Conservation (phyloP, 2,888 invertebrate genomes). For the Scelioninae gen. 1 region DNA sequence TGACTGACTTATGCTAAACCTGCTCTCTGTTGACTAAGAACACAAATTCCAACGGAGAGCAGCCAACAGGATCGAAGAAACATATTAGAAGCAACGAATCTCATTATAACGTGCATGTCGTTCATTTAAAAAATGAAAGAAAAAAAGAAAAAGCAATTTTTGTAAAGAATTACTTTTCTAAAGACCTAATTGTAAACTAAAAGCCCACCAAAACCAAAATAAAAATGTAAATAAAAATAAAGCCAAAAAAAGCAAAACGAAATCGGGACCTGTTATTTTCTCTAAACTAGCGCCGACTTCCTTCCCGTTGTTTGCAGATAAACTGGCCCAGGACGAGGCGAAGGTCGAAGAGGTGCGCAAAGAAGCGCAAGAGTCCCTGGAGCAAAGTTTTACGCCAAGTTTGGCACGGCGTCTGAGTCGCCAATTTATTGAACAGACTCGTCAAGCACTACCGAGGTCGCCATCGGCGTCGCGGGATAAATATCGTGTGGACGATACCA, state of each 20-base stretch:
- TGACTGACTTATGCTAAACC: too few relatives aligned
- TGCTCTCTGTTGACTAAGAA: slow-evolving; percentile 19
- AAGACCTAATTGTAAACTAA: slow-evolving; percentile 11
- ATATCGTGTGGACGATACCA: slow-evolving; percentile 36
- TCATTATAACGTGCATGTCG: slow-evolving; percentile 18
- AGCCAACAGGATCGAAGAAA: slow-evolving; percentile 1
- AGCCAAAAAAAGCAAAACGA: slow-evolving; percentile 22
- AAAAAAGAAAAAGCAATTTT: slow-evolving; percentile 4
- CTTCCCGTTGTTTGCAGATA: slow-evolving; percentile 77
- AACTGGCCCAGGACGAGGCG: slow-evolving; percentile 54
- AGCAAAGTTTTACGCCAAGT: slow-evolving; percentile 81
- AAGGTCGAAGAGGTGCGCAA: slow-evolving; percentile 71
- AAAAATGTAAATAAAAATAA: slow-evolving; percentile 36
- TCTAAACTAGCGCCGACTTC: slow-evolving; percentile 60
- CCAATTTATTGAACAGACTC: slow-evolving; percentile 81
- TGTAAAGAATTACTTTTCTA: slow-evolving; percentile 10
- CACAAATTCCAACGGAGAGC: too few relatives aligned
- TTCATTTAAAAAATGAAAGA: too few relatives aligned
- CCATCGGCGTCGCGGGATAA: slow-evolving; percentile 78
- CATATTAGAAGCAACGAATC: slow-evolving; percentile 28
- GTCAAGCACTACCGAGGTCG: slow-evolving; percentile 79
- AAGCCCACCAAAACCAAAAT: slow-evolving; percentile 12
- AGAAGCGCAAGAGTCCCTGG: slow-evolving; percentile 76
- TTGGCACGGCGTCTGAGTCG: slow-evolving; percentile 81
- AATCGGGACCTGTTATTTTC: slow-evolving; percentile 8